These are phyloP conservation scores for Chloroceryle amazona DNA, from an alignment of 2,797 vertebrate genomes.

Conservation along the genomic window DNA sequence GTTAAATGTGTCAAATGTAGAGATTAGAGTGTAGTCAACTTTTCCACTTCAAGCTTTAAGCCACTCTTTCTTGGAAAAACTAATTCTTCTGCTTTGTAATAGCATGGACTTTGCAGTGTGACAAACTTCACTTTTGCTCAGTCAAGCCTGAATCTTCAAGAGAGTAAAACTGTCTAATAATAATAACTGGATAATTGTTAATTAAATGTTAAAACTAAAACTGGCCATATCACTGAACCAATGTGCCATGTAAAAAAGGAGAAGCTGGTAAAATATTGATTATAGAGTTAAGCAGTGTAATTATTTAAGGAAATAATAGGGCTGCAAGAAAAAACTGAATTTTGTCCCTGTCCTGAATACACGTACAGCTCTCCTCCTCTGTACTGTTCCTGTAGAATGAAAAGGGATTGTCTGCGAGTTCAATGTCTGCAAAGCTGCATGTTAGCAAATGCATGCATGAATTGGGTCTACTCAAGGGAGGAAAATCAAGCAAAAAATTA, in stretches of 20 bases:
- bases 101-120: fast-evolving
- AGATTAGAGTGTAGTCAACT: background rate
- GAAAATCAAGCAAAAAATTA: constrained; percentile 34
- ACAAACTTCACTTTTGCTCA: background rate
- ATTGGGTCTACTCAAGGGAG: background rate
- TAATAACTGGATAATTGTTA: background rate
- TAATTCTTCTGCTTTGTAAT: background rate
- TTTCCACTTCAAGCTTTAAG: background rate
- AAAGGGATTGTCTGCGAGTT: background rate
- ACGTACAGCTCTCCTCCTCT: background rate
- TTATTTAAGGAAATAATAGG: background rate
- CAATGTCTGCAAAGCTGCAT: background rate
- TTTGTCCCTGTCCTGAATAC: background rate
- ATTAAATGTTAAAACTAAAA: background rate
- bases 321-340: background rate
- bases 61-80: background rate
- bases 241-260: background rate
- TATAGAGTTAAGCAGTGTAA: background rate
- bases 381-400: background rate
- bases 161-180: background rate
- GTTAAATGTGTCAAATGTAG: background rate
- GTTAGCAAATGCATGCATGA: background rate
- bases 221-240: background rate
- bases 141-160: background rate
- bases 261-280: background rate